Base-by-base conservation (phyloP, 1,140 invertebrate genomes). In the Pararge aegeria region DNA sequence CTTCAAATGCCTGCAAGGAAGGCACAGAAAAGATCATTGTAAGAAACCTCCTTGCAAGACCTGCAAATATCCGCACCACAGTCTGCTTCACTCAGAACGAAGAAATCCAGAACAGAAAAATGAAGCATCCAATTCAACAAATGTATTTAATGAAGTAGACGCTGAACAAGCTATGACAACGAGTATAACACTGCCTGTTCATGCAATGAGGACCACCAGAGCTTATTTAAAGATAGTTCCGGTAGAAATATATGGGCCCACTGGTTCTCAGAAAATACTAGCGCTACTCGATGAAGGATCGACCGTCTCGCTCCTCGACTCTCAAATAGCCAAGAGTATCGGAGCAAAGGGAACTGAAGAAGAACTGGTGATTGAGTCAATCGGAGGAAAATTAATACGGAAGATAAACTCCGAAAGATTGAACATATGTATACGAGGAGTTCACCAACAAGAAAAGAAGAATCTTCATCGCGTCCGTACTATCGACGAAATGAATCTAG, bases 151-250 rank as follows among this genome's bases (percentile, higher is more conserved):
- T 5, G 10, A 10, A 10, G 9, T 1, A 30, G 10, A 7, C 1
- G 29, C 29, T 30, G 9, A 7, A 7, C 5, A 7, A 10, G 9
- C 4, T 10, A 30, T 7, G 5, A 5, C 9, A 30, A 7, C 10
- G 9, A 7, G 29, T 30, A 1, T 30, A 10, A 7, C 9, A 10
- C 10, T 30, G 1, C 38, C 51, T 0, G 58, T 61, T 13, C 53
- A 61, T 42, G 18, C 46, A n/a, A 20, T 42, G 34, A 49, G 13
- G 6, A 15, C 44, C 2, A 12, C 44, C 13, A 61, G 19, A 4
- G 52, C 51, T 5, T 61, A 61, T 16, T 30, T 61, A 15, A 61
- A 61, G 48, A 55, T 61, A 13, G 15, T 51, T 0, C 53, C 52
- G 1, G 37, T 61, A 1, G 38, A 55, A 1, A 12, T 61, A 30